A percentile compares a stretch with the other conserved stretches of the same genome.
These are phyloP conservation scores for Nymphalis polychloros DNA, from an alignment of 2,888 invertebrate species.

Conservation along the genomic window DNA sequence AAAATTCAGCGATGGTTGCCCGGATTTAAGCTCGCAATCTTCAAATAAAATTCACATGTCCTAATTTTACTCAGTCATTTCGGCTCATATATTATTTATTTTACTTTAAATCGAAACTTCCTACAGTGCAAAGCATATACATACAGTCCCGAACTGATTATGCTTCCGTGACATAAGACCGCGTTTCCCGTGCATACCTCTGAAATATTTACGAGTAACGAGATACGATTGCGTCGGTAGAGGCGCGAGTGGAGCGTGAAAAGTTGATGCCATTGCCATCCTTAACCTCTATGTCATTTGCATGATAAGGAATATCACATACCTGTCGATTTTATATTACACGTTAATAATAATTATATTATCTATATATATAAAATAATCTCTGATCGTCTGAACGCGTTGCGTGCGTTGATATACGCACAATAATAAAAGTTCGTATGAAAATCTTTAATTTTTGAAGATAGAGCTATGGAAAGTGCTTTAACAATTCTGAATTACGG, in stretches of 20 bases:
- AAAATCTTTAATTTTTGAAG: too few species aligned
- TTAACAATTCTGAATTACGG: too few species aligned
- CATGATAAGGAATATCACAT: constrained; percentile 21
- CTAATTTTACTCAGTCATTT: too few species aligned
- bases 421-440: too few species aligned
- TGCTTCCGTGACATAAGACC: constrained; percentile 23
- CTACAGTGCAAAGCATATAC: neutral
- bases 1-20: too few species aligned
- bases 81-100: neutral
- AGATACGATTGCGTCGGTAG: constrained; percentile 49
- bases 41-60: too few species aligned
- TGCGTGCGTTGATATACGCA: too few species aligned
- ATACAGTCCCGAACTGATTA: neutral
- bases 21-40: too few species aligned
- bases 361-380: too few species aligned
- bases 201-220: constrained; percentile 59
- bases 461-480: too few species aligned
- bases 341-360: too few species aligned
- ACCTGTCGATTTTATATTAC: neutral
- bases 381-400: too few species aligned
- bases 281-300: constrained; percentile 38
- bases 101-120: neutral
- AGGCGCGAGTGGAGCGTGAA: constrained; percentile 49
- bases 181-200: constrained; percentile 44
- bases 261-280: constrained; percentile 57